These are phyloP conservation scores for Malurus melanocephalus DNA, from an alignment of 2,113 vertebrate species.

Conservation along the genomic window DNA sequence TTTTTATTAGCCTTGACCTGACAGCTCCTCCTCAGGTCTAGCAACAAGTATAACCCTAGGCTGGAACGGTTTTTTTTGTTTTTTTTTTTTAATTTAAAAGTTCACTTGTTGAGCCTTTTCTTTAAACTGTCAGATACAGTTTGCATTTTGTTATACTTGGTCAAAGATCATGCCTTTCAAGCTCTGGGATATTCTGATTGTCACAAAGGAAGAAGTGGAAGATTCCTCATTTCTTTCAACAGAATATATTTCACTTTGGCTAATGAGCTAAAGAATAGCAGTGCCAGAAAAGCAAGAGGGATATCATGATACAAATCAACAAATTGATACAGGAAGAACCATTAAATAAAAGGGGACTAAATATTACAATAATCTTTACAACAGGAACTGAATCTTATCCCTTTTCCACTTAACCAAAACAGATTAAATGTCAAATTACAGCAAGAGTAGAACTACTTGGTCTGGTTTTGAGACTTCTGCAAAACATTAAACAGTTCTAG, in stretches of 20 bases:
- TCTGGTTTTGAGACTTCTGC: not conserved
- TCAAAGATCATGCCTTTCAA: not conserved
- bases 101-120: not conserved
- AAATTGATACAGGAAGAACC: not conserved
- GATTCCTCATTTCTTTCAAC: not conserved
- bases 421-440: not conserved
- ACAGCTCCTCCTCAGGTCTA: not conserved
- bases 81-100: not conserved
- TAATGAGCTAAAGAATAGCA: not conserved
- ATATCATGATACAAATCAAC: not conserved
- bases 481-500: fast-evolving
- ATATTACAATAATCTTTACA: not conserved
- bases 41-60: fast-evolving
- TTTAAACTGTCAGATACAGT: not conserved
- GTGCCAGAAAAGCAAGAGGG: not conserved
- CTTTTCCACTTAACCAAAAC: not conserved
- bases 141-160: not conserved
- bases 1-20: not conserved
- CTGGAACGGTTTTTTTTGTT: not conserved
- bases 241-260: not conserved
- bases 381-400: fast-evolving
- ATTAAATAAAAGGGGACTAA: not conserved
- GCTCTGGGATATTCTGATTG: not conserved
- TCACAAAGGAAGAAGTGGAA: not conserved
- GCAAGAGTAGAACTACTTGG: not conserved